Base-by-base conservation (phyloP, 2,797 vertebrate species). In the Lepus townsendii region DNA sequence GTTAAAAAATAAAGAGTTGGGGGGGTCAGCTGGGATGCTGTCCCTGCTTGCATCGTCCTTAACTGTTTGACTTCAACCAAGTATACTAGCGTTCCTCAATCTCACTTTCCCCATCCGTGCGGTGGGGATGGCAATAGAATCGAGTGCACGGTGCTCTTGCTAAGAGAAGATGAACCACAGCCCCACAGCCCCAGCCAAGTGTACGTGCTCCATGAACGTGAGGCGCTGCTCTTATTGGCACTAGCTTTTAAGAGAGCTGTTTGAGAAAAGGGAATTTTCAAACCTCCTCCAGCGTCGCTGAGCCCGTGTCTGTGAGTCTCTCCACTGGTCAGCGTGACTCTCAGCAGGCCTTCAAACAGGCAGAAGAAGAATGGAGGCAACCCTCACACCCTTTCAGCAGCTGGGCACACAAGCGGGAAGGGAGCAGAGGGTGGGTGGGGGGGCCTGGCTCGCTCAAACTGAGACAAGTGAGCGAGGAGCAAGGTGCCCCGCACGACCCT, bases 351-450 rank as follows among this genome's bases (percentile, higher is more conserved):
- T 96, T 90, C 38, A 76, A 38, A 86, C 30, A 42, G n/a, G 35
- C 50, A 80, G 38, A 9, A 30, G 80, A 72, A 87, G 63, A 88
- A 30, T n/a, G 22, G 14, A 83, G 42, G 93, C 76, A 42, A 50
- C 38, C 38, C n/a, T 63, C 73, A n/a, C 5, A 52, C 79, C 52
- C 38, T 91, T 87, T 82, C 73, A 50, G 65, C 35, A 62, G 65
- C 65, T 94, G 83, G 93, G 35, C 65, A 90, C 88, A 92, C 75
- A 82, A 83, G 24, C 57, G 73, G 90, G 47, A 65, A 84, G 84
- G 72, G 71, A 80, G 71, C 0, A 0, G 62, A 68, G 71, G 47
- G 42, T 0, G 71, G 47, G 42, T 0, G 5, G 35, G 83, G 75
- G 77, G 3, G 30, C 66, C 26, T 9, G 0, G 54, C 54, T 80